Evolutionary conservation across 2,888 invertebrate species (phyloP), one percentile per base, ranked within the genome.

Genomic region (Chironomus riparius): DNA sequence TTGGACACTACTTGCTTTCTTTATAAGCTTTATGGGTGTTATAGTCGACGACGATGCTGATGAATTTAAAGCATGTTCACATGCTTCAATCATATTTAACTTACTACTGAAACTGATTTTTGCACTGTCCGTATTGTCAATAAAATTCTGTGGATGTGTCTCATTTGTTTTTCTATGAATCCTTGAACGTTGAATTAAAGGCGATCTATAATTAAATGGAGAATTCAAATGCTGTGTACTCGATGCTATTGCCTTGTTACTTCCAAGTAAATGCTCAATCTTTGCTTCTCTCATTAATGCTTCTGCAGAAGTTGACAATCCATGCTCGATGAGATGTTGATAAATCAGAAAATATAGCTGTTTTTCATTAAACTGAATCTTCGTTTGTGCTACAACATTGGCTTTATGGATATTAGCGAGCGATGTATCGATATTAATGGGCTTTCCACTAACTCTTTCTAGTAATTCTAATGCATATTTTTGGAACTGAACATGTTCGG

Each of bases 401-500:
- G 97, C 94, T 84, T 92, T 89, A 81, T 96, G 93, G 81, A 97
- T 94, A 81, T 95, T 95, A 22, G 92, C 92, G 13, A 96, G 85
- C 0, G 96, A 95, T 0, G 93, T 91, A 84, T 94, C 94, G 82
- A 94, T 93, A 7, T 89, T 89, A 79, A 93, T 93, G n/a, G 91
- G 89, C 85, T 95, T 95, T 0, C 97, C 97, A 2, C 95, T 94
- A 0, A 98, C 92, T 0, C 93, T 86, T 82, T 97, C 96, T 77
- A 99, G 87, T 56, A 99, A 84, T 80, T 95, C 94, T 12, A 95
- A 84, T 0, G 97, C 97, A 82, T 96, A 94, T 81, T 94, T 95
- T 84, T 97, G 97, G 83, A 99, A 99, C 83, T 92, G 90, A 0
- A 95, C 93, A 84, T 99, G 98, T 80, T 98, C 97, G 78, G 93